phyloP scores from a whole-genome alignment of 2,888 invertebrate species.

The Acanthosoma haemorrhoidale region DNA sequence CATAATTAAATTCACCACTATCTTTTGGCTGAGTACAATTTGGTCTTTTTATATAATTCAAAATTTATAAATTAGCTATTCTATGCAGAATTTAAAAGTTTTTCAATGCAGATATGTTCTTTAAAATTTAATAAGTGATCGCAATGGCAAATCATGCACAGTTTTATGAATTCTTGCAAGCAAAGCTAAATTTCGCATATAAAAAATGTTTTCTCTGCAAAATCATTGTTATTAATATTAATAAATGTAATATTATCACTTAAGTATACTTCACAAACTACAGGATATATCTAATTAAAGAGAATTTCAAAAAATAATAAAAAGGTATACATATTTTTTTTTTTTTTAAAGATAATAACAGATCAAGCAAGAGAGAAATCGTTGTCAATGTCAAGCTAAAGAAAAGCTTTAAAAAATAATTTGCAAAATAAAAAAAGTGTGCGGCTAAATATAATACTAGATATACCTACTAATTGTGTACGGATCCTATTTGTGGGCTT shows the following conservation, averaged over 20 bases:
- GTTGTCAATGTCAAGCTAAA: not conserved
- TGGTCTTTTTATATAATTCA: too few species aligned
- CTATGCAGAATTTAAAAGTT: too few species aligned
- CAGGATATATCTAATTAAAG: not conserved
- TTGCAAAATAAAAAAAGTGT: constrained; percentile 29
- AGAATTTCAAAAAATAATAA: not conserved
- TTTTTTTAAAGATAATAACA: not conserved
- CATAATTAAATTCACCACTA: too few species aligned
- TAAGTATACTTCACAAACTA: too few species aligned
- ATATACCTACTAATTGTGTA: constrained; percentile 38
- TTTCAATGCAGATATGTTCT: too few species aligned
- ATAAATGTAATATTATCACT: too few species aligned
- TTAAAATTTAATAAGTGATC: not conserved
- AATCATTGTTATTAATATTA: too few species aligned
- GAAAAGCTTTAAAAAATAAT: constrained; percentile 15
- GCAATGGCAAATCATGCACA: not conserved
- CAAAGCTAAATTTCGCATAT: too few species aligned
- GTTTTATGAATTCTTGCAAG: not conserved
- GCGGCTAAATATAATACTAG: constrained; percentile 34
- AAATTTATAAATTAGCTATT: too few species aligned
- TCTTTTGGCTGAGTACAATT: too few species aligned
- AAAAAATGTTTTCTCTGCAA: too few species aligned
- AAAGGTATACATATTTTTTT: not conserved
- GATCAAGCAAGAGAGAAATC: not conserved
- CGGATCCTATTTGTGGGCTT: constrained; percentile 36